These are phyloP conservation scores for Brotula barbata DNA, from an alignment of 2,797 vertebrate genomes.

Conservation along the genomic window DNA sequence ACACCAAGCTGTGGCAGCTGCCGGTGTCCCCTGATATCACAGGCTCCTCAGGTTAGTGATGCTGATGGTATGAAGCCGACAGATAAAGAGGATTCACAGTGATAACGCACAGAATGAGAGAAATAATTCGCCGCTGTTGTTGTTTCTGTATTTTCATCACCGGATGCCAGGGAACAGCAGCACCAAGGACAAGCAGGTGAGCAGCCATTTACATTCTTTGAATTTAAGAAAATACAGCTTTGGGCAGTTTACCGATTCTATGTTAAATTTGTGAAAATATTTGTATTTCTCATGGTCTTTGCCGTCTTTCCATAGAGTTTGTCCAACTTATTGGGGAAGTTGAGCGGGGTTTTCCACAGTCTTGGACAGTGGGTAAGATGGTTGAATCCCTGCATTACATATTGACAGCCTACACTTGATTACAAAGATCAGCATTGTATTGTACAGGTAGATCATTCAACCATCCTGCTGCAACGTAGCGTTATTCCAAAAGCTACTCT, in stretches of 20 bases:
- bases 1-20: conserved; percentile 82
- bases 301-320: conserved; percentile 49
- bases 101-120: not conserved
- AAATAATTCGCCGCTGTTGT: not conserved
- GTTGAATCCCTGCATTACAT: not conserved
- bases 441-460: no score
- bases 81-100: not conserved
- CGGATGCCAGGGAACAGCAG: conserved; percentile 52
- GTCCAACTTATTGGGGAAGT: conserved; percentile 66
- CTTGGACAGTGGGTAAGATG: conserved; percentile 75
- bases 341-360: conserved; percentile 71
- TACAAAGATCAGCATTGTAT: no score
- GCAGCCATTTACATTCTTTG: conserved; percentile 5
- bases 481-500: no score
- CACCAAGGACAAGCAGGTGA: conserved; percentile 67
- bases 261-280: not conserved
- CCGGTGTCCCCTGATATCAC: conserved; percentile 65
- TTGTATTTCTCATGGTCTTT: conserved; percentile 6
- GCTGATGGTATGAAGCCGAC: not conserved
- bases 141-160: conserved; percentile 18
- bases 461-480: no score
- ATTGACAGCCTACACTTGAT: no score
- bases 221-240: not conserved
- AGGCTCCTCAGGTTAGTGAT: conserved; percentile 70
- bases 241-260: not conserved